Conservation (phyloP, 2,888 invertebrate species). For the Acrobasis suavella region DNA sequence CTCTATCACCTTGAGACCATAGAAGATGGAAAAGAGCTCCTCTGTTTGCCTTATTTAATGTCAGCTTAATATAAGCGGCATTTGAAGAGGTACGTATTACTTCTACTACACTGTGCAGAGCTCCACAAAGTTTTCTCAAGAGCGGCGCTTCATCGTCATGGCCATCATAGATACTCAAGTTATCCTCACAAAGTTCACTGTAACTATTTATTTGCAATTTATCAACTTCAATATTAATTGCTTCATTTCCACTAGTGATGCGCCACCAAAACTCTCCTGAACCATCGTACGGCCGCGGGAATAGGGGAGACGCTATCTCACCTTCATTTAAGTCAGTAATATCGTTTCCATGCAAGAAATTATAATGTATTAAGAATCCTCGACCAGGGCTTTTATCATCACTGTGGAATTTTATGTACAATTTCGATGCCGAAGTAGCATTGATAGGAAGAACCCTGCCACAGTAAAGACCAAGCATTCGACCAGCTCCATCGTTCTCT, state of each 20-base stretch:
- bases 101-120: slow-evolving; percentile 44
- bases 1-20: slow-evolving; percentile 46
- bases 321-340: slow-evolving; percentile 85
- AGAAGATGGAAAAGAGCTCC: slow-evolving; percentile 66
- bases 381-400: slow-evolving; percentile 79
- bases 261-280: slow-evolving; percentile 85
- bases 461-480: slow-evolving; percentile 87
- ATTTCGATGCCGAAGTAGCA: slow-evolving; percentile 77
- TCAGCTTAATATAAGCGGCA: slow-evolving; percentile 82
- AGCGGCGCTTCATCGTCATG: slow-evolving; percentile 84
- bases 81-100: slow-evolving; percentile 82
- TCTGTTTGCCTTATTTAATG: slow-evolving; percentile 60
- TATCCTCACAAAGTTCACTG: slow-evolving; percentile 53
- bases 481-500: slow-evolving; percentile 84
- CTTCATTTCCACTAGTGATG: slow-evolving; percentile 62
- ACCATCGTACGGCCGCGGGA: slow-evolving; percentile 81
- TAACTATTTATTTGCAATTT: slow-evolving; percentile 57
- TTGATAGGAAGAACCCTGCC: slow-evolving; percentile 84
- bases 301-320: slow-evolving; percentile 89
- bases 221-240: slow-evolving; percentile 50
- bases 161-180: slow-evolving; percentile 86
- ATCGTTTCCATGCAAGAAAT: slow-evolving; percentile 86
- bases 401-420: slow-evolving; percentile 91
- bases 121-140: slow-evolving; percentile 82
- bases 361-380: slow-evolving; percentile 91